Evolutionary conservation across 2,888 invertebrate genomes (phyloP), one percentile per base, ranked within the genome.

Genomic region (Calameuta idolon): DNA sequence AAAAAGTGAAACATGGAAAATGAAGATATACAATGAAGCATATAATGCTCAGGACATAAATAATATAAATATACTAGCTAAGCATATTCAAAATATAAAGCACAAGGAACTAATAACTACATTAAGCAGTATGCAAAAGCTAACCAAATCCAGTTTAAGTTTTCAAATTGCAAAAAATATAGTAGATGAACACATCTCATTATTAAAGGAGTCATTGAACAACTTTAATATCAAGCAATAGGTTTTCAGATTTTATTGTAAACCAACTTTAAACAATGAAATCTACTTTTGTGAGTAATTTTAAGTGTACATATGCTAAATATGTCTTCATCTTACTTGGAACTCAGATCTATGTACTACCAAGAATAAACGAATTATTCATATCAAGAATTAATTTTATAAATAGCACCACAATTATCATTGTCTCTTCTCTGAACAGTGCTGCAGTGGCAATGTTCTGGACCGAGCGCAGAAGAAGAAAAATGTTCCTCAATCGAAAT

Each of bases 391-490:
- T 15, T 9, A 55, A 23, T 55, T 23, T 55, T 55, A 23, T 23
- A 23, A 1, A 23, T 23, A 23, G 2, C 55, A 55, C 9, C 23
- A 9, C 55, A 55, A 55, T 55, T 5, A 15, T 40, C 40, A 23
- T 40, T 23, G 55, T 23, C 23, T 55, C 23, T 55, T 55, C 55
- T 55, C 23, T 55, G 9, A 55, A 75, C 80, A 91, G 91, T 86
- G 83, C 83, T 91, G 90, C 85, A 89, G 88, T 80, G 91, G 91
- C 75, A 91, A 89, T 83, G 85, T 89, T 12, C 88, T 91, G 74
- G 90, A 91, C 69, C 85, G 90, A 76, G 89, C 90, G 11, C 91
- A 90, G 79, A 87, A 87, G 78, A 91, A 90, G 77, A 89, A 91
- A 79, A 91, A 84, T 82, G 83, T 90, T 73, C 88, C 89, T 4